Evolutionary conservation across 2,113 vertebrate species (phyloP), one percentile per base, ranked within the genome.

Genomic region (Albula goreensis): DNA sequence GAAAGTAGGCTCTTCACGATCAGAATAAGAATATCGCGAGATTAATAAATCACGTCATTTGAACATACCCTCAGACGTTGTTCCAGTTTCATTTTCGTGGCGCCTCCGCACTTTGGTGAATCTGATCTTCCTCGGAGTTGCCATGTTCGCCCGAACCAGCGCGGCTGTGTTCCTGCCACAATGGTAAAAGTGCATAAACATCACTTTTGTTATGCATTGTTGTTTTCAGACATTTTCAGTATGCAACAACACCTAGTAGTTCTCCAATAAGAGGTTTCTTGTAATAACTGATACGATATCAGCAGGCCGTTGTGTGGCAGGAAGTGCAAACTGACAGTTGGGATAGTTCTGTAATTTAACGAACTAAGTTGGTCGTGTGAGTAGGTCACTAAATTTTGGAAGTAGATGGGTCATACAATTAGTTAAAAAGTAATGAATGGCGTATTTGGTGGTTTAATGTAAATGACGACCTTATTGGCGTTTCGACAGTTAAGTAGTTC

Each of bases 41-140:
- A 70, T 48, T 6, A 6, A 0, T 31, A 79, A 56, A 12, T 87
- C 2, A 82, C 85, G 56, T 83, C 86, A 89, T 87, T 81, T 88
- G 89, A 56, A 41, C 31, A 41, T 41, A 1, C 31, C 31, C 31
- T 41, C 31, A 41, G 31, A 41, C 31, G 31, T 1, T 1, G 0
- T 41, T 41, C 31, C 0, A 41, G 31, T 41, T 41, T 41, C 31
- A 41, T 41, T 41, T 41, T 41, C 31, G 31, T 41, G 31, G 94
- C 96, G 96, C 97, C 19, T 88, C 97, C 97, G 97, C 93, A 81
- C 0, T 92, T 11, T 41, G 88, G 81, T n/a, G 66, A n/a, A 91
- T 92, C 95, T 98, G 96, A 99, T 97, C 98, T 99, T 99, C 97
- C 97, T 92, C 85, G 89, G 60, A 79, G 81, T 79, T 93, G 95